A percentile compares a stretch with the other conserved stretches of the same genome.
Conservation (phyloP, 1,140 invertebrate genomes). For the Drosophila kikkawai region DNA sequence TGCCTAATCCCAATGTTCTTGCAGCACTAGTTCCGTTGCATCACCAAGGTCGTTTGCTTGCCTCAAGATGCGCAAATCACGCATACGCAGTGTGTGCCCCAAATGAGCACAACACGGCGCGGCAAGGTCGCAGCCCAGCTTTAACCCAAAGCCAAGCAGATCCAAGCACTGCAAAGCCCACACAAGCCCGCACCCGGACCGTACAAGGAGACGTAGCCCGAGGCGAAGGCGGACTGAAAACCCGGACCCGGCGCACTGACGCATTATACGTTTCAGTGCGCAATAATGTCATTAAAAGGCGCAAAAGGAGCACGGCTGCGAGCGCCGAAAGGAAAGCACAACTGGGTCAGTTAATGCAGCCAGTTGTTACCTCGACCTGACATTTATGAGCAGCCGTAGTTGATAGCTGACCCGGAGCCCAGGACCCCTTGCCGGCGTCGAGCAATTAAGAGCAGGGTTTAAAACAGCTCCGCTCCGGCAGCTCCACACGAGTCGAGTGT, state of each 20-base stretch:
- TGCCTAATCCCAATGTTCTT: too few species aligned
- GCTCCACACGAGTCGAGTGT: slow-evolving; percentile 53
- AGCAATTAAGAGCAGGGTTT: slow-evolving; percentile 69
- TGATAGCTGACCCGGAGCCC: slow-evolving; percentile 20
- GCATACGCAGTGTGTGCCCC: slow-evolving; percentile 64
- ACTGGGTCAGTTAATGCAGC: slow-evolving; percentile 81
- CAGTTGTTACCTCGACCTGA: slow-evolving; percentile 68
- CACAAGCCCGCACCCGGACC: slow-evolving; percentile 8
- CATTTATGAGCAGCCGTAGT: slow-evolving; percentile 68
- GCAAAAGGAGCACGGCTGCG: slow-evolving; percentile 29
- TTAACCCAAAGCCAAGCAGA: slow-evolving; percentile 31
- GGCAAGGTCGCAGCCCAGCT: slow-evolving; percentile 45
- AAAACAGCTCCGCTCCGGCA: slow-evolving; percentile 44
- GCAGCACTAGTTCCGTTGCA: background rate
- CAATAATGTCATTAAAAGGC: slow-evolving; percentile 79
- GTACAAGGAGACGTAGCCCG: slow-evolving; percentile 1
- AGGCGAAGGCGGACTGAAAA: slow-evolving; percentile 25
- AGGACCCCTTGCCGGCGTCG: slow-evolving; percentile 41
- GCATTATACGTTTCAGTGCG: slow-evolving; percentile 76
- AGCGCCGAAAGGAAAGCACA: slow-evolving; percentile 45
- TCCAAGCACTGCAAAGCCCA: slow-evolving; percentile 11
- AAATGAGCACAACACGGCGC: slow-evolving; percentile 37
- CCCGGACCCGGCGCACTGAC: slow-evolving; percentile 50
- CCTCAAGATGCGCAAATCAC: slow-evolving; percentile 46
- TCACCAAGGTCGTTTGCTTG: slow-evolving; percentile 19